phyloP scores from a whole-genome alignment of 2,113 vertebrate species.

The Himantopus leucocephalus region DNA sequence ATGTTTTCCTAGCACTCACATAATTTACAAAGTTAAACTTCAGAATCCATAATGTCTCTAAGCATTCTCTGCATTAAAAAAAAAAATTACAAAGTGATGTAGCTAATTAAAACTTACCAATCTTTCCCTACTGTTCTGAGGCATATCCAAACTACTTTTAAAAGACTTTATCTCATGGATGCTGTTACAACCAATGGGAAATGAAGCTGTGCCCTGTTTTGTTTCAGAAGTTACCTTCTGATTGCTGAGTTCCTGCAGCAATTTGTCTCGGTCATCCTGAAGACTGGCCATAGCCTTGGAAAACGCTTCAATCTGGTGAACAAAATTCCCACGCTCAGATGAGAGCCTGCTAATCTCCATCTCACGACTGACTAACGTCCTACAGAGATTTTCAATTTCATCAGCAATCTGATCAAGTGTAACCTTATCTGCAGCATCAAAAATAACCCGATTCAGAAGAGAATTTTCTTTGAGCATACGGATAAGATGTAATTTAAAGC shows the following conservation, averaged over 20 bases:
- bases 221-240: conserved; percentile 71
- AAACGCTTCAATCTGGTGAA: conserved; percentile 81
- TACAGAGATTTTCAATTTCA: conserved; percentile 70
- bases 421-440: conserved; percentile 67
- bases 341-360: conserved; percentile 69
- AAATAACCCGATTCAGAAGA: conserved; percentile 26
- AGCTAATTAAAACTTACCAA: conserved; percentile 68
- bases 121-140: conserved; percentile 53
- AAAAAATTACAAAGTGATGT: background rate
- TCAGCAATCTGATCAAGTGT: conserved; percentile 58
- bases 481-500: conserved; percentile 47
- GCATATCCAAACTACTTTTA: conserved; percentile 38
- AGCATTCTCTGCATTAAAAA: background rate
- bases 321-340: conserved; percentile 66
- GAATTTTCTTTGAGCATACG: conserved; percentile 68
- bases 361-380: conserved; percentile 68
- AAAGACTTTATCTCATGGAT: conserved; percentile 47
- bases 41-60: background rate
- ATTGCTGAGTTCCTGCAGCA: conserved; percentile 77
- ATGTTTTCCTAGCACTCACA: background rate
- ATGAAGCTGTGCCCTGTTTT: conserved; percentile 59
- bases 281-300: conserved; percentile 88
- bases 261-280: conserved; percentile 83
- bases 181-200: background rate
- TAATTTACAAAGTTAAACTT: background rate